Conservation (phyloP, 2,888 invertebrate genomes). For the Pachymerium ferrugineum region DNA sequence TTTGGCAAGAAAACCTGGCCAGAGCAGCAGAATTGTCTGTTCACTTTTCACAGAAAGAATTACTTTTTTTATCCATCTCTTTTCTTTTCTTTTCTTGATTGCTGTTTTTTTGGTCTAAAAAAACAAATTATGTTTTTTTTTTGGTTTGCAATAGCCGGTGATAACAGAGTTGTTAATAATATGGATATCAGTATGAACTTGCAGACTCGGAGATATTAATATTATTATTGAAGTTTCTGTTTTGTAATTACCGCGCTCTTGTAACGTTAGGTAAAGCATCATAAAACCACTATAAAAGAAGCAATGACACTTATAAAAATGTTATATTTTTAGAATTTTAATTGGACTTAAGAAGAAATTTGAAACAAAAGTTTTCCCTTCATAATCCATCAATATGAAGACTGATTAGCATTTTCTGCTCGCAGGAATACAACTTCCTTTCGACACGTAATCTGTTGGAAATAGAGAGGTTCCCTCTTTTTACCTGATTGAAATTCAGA, state of each 20-base stretch:
- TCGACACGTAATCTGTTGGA: background rate
- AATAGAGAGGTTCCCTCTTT: background rate
- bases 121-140: background rate
- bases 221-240: no score
- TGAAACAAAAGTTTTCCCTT: background rate
- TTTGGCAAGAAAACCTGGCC: conserved; percentile 25
- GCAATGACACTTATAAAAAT: no score
- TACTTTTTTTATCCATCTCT: background rate
- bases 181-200: background rate
- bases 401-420: background rate
- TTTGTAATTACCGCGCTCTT: no score
- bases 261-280: no score
- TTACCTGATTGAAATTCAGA: conserved; percentile 15
- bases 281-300: no score
- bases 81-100: background rate
- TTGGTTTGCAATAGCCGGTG: no score
- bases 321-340: no score
- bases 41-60: no score
- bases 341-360: background rate
- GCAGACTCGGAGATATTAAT: no score
- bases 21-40: conserved; percentile 22
- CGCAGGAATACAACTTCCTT: background rate
- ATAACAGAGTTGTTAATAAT: background rate
- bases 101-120: background rate
- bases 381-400: background rate